Percentiles rank a stretch among this genome's conserved stretches.
Evolutionary conservation across 2,888 invertebrate species (phyloP).

Genomic region (Platycnemis pennipes): DNA sequence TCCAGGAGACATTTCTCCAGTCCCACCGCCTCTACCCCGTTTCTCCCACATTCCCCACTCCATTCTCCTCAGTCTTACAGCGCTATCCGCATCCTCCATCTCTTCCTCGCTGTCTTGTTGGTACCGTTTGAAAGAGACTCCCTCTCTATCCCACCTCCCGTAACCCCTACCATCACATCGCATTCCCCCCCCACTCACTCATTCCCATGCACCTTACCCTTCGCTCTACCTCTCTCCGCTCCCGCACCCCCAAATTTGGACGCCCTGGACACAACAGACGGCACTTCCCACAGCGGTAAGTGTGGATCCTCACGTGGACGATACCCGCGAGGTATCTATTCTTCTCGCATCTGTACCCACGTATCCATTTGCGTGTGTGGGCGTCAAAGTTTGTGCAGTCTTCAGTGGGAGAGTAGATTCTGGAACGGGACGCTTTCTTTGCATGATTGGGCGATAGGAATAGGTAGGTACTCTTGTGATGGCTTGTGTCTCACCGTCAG

Average conservation of each 20-base stretch:
- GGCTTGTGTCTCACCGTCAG: slow-evolving; percentile 35
- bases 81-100: slow-evolving; percentile 59
- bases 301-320: background rate
- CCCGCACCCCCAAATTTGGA: slow-evolving; percentile 54
- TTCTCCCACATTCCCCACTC: background rate
- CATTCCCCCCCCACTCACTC: no score
- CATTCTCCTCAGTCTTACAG: background rate
- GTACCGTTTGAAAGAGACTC: slow-evolving; percentile 50
- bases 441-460: slow-evolving; percentile 16
- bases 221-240: background rate
- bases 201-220: background rate
- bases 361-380: background rate
- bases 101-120: background rate
- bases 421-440: background rate
- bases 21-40: background rate
- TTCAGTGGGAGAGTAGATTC: background rate
- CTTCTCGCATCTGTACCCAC: no score
- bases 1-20: slow-evolving; percentile 26
- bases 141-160: background rate
- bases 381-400: no score
- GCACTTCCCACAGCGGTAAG: background rate
- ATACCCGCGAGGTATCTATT: background rate
- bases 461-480: background rate
- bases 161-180: background rate
- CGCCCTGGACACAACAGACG: background rate